Base-by-base conservation (phyloP, 2,888 invertebrate species). In the Trissoscelio sp. region DNA sequence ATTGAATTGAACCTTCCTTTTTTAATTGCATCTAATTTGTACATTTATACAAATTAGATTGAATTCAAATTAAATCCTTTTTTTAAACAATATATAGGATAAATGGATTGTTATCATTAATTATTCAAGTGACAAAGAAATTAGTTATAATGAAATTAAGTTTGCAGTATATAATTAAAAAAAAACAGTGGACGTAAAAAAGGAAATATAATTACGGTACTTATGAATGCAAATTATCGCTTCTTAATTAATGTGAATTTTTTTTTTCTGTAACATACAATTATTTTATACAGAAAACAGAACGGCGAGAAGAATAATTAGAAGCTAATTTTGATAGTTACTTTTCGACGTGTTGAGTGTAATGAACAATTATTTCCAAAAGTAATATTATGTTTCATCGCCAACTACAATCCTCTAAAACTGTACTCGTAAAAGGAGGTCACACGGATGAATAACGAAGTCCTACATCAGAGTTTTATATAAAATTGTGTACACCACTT, bases 361-460 rank as follows among this genome's bases (percentile, higher is more conserved):
- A 66, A 66, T 48, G 75, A 46, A 67, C 51, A 58, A 67, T 75
- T 55, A 69, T 62, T 77, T 69, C 20, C 42, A 62, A 78, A 70
- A 55, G 78, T 70, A 69, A 62, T 60, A 64, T 60, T 53, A 46
- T 64, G 64, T 70, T 70, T 69, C 70, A 46, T 34, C 39, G 39
- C 34, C 9, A 31, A 51, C 37, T 51, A 70, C 51, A 70, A 70
- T 78, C 34, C 69, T 62, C 53, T 78, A 62, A 69, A 69, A 70
- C 55, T 62, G 53, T 39, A 16, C 57, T 14, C 48, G 42, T 64
- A 51, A 78, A 70, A 78, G 78, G 57, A 70, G 77, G 77, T 78
- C 77, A 70, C 39, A 39, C 70, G 69, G 55, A 62, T 57, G 70
- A 62, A 70, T 62, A 78, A 70, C 69, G 55, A 55, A 69, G 48